Evolutionary conservation across 2,113 vertebrate genomes (phyloP).

Genomic region (Aramus guarauna): DNA sequence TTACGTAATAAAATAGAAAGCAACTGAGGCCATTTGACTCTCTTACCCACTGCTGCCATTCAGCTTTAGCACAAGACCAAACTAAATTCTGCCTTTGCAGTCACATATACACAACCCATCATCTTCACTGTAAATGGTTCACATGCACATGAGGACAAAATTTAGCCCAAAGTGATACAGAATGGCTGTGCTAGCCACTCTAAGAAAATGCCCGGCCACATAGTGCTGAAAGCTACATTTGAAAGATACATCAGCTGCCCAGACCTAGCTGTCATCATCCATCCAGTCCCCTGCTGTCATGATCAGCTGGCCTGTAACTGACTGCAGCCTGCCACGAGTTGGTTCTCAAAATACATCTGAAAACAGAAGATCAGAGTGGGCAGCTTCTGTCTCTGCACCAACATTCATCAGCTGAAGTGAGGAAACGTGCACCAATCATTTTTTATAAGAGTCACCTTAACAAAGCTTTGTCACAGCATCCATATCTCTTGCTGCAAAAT

Average conservation of each 20-base stretch:
- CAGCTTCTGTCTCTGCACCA: neutral
- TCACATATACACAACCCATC: neutral
- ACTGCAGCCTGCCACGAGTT: neutral
- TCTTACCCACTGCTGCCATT: neutral
- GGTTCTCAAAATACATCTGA: neutral
- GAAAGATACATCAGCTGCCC: neutral
- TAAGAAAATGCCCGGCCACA: neutral
- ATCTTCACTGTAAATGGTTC: neutral
- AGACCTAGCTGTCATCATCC: neutral
- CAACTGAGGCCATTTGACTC: neutral
- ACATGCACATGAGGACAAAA: neutral
- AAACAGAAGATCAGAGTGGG: neutral
- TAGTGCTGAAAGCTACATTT: neutral
- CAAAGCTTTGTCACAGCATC: neutral
- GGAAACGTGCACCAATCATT: neutral
- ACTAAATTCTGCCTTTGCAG: neutral
- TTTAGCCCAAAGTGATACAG: neutral
- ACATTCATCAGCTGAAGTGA: neutral
- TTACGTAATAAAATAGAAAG: neutral
- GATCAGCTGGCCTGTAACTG: neutral
- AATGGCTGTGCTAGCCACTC: neutral
- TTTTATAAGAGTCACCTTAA: neutral
- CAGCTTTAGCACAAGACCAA: neutral
- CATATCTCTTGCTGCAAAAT: neutral
- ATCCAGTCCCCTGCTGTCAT: neutral